Conservation (phyloP, 2,888 invertebrate genomes). For the Andrena haemorrhoa region DNA sequence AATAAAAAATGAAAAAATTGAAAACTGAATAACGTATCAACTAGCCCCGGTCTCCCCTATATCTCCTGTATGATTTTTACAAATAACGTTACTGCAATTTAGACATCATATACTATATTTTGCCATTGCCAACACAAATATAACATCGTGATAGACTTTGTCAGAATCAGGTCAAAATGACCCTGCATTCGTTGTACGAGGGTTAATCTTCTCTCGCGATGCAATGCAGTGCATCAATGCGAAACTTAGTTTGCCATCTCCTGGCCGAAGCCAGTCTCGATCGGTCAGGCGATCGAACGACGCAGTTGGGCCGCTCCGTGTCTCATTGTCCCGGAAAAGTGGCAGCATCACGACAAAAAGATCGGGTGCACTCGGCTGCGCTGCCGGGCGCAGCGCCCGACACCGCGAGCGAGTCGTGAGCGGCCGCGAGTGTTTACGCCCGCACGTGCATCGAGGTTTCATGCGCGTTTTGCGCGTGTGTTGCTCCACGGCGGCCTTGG, state of each 20-base stretch:
- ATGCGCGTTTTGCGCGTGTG: conserved; percentile 36
- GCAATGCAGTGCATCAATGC: background rate
- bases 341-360: conserved; percentile 72
- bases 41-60: no score
- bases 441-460: conserved; percentile 47
- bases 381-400: conserved; percentile 13
- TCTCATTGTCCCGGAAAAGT: conserved; percentile 81
- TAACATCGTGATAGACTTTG: no score
- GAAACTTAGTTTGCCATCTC: background rate
- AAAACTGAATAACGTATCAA: no score
- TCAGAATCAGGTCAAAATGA: no score
- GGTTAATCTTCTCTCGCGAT: background rate
- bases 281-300: conserved; percentile 65
- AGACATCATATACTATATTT: no score
- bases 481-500: conserved; percentile 80
- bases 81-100: no score
- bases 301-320: conserved; percentile 59
- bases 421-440: conserved; percentile 53
- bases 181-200: no score
- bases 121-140: no score
- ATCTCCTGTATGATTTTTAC: no score
- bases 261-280: background rate
- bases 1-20: no score
- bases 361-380: conserved; percentile 23
- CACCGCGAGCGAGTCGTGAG: conserved; percentile 10